These are phyloP conservation scores for Lamproptera curius DNA, from an alignment of 2,888 invertebrate species.

Conservation along the genomic window DNA sequence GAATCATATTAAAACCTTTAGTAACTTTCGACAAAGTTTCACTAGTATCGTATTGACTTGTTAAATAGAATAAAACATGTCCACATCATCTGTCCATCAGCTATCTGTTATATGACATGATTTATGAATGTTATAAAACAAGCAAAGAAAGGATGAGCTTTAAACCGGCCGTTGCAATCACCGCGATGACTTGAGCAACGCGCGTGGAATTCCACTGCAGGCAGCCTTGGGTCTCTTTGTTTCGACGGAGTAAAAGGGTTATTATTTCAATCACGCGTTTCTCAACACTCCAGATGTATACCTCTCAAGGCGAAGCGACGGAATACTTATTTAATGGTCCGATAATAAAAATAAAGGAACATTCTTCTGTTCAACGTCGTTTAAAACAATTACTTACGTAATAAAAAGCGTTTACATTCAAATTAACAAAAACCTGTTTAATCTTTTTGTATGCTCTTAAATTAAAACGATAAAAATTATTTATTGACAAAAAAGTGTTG, in stretches of 20 bases:
- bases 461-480: no score
- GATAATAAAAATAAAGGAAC: neutral
- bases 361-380: neutral
- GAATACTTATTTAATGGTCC: neutral
- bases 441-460: no score
- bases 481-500: no score
- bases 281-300: constrained; percentile 13
- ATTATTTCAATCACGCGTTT: constrained; percentile 18
- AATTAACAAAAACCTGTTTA: no score
- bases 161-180: constrained; percentile 36
- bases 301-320: constrained; percentile 5
- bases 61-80: no score
- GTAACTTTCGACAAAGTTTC: no score
- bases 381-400: neutral
- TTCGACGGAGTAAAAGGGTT: constrained; percentile 20
- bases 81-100: no score
- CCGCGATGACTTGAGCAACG: constrained; percentile 53
- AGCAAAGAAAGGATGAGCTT: constrained; percentile 8
- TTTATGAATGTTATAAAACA: neutral
- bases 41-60: no score
- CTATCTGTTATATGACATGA: no score
- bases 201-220: constrained; percentile 46
- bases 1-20: no score
- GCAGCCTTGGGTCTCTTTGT: constrained; percentile 54
- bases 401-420: no score